These are phyloP conservation scores for Tribolium freemani DNA, from an alignment of 2,888 invertebrate genomes.

Conservation along the genomic window DNA sequence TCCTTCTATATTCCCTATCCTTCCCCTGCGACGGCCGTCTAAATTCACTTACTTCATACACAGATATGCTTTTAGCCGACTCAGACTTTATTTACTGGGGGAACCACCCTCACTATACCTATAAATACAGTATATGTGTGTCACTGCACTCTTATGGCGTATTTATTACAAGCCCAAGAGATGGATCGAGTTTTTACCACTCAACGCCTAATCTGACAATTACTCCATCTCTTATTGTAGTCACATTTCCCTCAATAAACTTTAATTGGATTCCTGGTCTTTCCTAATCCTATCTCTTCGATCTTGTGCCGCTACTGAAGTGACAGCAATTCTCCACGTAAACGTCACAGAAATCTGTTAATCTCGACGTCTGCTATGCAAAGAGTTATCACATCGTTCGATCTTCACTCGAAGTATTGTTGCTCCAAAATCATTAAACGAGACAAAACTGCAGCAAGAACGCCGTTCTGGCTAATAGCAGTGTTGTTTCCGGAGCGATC, in stretches of 20 bases:
- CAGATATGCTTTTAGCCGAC: slow-evolving; percentile 67
- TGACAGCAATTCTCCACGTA: slow-evolving; percentile 29
- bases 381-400: neutral
- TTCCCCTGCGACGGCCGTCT: slow-evolving; percentile 58
- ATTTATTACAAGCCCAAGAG: slow-evolving; percentile 40
- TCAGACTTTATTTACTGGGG: slow-evolving; percentile 59
- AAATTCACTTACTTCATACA: slow-evolving; percentile 69
- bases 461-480: slow-evolving; percentile 62
- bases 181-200: slow-evolving; percentile 14
- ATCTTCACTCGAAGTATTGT: slow-evolving; percentile 11
- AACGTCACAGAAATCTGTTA: slow-evolving; percentile 15
- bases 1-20: slow-evolving; percentile 46
- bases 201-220: neutral
- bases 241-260: neutral
- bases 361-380: slow-evolving; percentile 24
- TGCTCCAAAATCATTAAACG: slow-evolving; percentile 32
- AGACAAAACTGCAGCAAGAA: slow-evolving; percentile 44
- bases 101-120: slow-evolving; percentile 54
- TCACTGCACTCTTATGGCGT: slow-evolving; percentile 53
- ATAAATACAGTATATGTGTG: slow-evolving; percentile 60
- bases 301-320: slow-evolving; percentile 15
- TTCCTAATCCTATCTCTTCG: neutral
- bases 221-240: neutral
- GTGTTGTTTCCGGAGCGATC: slow-evolving; percentile 59
- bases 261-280: slow-evolving; percentile 10